Percentiles rank a stretch among this genome's conserved stretches.
phyloP scores from a whole-genome alignment of 2,113 vertebrate species.

The Passer montanus region DNA sequence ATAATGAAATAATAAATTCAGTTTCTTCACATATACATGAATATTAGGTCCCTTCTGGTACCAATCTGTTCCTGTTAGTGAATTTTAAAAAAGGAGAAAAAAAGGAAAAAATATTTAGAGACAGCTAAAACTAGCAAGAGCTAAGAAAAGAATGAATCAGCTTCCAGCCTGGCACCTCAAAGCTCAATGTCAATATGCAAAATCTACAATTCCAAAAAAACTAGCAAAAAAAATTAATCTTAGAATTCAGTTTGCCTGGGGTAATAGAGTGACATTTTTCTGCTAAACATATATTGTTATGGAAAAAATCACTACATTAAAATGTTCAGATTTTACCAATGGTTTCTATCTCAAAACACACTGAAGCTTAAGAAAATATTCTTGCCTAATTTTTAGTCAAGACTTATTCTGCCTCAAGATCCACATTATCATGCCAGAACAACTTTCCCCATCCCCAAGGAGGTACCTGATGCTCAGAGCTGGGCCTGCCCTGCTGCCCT shows the following conservation, averaged over 20 bases:
- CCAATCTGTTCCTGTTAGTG: neutral
- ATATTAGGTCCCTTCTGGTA: neutral
- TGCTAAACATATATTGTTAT: neutral
- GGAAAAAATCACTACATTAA: neutral
- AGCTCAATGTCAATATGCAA: neutral
- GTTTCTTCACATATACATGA: neutral
- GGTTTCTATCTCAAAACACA: neutral
- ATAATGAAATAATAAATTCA: neutral
- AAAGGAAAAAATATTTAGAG: neutral
- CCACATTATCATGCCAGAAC: neutral
- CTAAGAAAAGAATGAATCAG: slow-evolving; percentile 22
- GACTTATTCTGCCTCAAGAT: neutral
- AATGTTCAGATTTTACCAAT: neutral
- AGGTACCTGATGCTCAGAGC: fast-evolving
- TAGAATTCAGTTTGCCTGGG: neutral
- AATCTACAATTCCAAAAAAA: neutral
- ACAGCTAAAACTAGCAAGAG: slow-evolving; percentile 9
- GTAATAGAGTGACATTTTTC: neutral
- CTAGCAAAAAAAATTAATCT: neutral
- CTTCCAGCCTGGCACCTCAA: neutral
- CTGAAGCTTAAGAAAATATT: neutral
- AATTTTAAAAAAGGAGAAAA: fast-evolving
- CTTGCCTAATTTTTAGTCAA: neutral
- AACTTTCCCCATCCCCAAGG: neutral
- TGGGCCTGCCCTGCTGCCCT: neutral